phyloP scores from a whole-genome alignment of 2,113 vertebrate species.

The Paradoxurus hermaphroditus region DNA sequence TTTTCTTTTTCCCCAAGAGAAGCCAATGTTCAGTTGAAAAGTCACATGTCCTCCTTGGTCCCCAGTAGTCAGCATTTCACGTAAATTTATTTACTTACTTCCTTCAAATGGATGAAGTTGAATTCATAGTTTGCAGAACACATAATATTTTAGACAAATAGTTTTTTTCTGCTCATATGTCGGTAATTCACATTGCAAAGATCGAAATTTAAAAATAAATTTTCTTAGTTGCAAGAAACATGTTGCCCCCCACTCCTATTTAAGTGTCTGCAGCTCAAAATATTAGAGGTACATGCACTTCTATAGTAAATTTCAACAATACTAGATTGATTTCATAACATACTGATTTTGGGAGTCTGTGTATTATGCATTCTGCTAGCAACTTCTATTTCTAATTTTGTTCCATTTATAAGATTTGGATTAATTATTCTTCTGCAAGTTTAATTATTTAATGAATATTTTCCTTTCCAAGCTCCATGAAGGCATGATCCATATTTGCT shows the following conservation, averaged over 20 bases:
- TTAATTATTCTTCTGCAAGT: neutral
- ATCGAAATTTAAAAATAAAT: neutral
- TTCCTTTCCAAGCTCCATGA: neutral
- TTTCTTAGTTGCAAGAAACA: neutral
- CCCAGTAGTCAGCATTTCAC: neutral
- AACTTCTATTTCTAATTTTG: neutral
- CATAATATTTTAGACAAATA: neutral
- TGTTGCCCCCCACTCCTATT: neutral
- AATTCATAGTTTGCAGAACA: neutral
- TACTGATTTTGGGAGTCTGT: neutral
- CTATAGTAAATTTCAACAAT: neutral
- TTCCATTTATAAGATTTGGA: neutral
- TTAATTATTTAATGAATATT: constrained; percentile 33
- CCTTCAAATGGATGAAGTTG: neutral
- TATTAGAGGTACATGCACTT: neutral
- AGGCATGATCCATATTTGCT: neutral
- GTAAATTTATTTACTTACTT: neutral
- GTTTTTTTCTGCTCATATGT: neutral
- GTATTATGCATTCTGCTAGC: neutral
- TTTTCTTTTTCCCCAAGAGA: neutral
- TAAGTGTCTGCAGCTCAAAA: neutral
- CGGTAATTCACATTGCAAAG: neutral
- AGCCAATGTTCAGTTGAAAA: neutral
- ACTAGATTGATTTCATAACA: neutral
- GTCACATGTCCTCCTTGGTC: neutral